These are phyloP conservation scores for Progne subis DNA, from an alignment of 2,113 vertebrate species.

Conservation along the genomic window DNA sequence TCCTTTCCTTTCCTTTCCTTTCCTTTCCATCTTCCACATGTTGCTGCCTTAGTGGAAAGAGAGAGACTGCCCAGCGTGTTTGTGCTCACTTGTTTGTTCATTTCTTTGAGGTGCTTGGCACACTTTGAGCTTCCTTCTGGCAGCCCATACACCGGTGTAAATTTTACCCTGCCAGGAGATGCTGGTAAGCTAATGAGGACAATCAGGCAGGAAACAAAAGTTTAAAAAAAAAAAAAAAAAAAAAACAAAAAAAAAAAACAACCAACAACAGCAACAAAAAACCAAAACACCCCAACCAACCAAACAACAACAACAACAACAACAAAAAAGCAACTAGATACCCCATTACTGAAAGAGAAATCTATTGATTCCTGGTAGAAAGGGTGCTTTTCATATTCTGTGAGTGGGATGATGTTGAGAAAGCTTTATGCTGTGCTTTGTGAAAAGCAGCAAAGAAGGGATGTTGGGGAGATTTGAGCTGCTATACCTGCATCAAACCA, in stretches of 20 bases:
- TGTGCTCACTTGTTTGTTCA: not conserved
- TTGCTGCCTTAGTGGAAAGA: not conserved
- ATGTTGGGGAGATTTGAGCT: not conserved
- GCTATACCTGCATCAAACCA: not conserved
- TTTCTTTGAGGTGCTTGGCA: not conserved
- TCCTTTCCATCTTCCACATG: accelerated
- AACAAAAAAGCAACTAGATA: too few relatives aligned
- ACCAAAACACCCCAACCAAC: too few relatives aligned
- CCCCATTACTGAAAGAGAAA: not conserved
- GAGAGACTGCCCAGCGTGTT: not conserved
- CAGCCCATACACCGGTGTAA: not conserved
- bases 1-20: too few relatives aligned
- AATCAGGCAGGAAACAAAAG: not conserved
- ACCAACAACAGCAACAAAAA: too few relatives aligned
- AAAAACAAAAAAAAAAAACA: too few relatives aligned
- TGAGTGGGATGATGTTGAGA: not conserved
- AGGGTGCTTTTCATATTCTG: not conserved
- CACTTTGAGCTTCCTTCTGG: not conserved
- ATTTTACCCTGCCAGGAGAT: not conserved
- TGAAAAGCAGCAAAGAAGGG: not conserved
- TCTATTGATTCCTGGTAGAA: not conserved
- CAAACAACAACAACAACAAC: too few relatives aligned
- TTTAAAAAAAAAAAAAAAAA: accelerated
- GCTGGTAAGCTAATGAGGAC: not conserved
- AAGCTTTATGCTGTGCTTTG: not conserved